These are phyloP conservation scores for Eurystomus gularis DNA, from an alignment of 2,113 vertebrate species.

Conservation along the genomic window DNA sequence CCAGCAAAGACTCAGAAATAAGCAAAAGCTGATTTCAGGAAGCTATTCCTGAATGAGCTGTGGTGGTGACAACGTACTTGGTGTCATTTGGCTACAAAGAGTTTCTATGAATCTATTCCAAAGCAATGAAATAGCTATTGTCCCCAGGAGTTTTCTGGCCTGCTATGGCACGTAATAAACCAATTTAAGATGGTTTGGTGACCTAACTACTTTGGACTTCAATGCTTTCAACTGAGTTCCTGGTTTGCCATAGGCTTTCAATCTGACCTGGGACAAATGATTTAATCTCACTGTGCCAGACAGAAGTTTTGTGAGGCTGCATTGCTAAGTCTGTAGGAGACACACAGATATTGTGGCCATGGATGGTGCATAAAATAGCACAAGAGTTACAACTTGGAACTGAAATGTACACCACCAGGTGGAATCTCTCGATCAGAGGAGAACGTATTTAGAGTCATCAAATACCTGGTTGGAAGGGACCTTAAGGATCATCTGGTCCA, in stretches of 20 bases:
- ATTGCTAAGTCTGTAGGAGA: not conserved
- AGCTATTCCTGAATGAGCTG: not conserved
- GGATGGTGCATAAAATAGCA: not conserved
- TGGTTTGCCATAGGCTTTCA: not conserved
- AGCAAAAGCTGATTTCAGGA: not conserved
- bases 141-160: not conserved
- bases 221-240: not conserved
- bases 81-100: not conserved
- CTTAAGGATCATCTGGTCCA: not conserved
- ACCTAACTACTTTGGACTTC: not conserved
- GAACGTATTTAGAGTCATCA: not conserved
- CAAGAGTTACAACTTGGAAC: not conserved
- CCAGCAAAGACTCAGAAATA: constrained; percentile 1
- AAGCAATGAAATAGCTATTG: not conserved
- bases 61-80: not conserved
- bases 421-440: not conserved
- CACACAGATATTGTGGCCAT: not conserved
- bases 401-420: not conserved
- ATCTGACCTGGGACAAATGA: not conserved
- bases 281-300: not conserved
- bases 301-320: not conserved
- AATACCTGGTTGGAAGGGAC: not conserved
- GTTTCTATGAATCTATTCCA: not conserved
- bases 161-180: not conserved
- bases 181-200: not conserved